Percentiles rank a stretch among this genome's conserved stretches.
Evolutionary conservation across 2,888 invertebrate genomes (phyloP).

Genomic region (Hesperia comma): DNA sequence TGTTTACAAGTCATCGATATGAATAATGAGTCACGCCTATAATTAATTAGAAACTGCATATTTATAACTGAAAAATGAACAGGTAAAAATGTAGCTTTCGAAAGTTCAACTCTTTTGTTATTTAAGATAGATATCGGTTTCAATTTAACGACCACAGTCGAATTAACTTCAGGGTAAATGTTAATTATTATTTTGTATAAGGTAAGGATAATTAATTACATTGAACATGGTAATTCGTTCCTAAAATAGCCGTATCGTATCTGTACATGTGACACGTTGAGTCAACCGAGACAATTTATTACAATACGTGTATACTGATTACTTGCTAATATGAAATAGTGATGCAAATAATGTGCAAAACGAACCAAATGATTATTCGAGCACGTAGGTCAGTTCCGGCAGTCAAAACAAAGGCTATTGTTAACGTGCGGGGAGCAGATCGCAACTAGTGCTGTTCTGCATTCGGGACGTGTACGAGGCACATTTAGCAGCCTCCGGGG

Average conservation of each 20-base stretch:
- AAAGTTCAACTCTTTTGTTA: not conserved
- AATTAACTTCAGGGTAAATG: not conserved
- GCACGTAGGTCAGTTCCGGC: constrained; percentile 66
- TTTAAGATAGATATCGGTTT: not conserved
- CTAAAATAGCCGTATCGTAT: constrained; percentile 21
- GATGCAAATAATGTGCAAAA: constrained; percentile 50
- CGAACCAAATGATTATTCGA: constrained; percentile 60
- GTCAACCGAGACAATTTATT: constrained; percentile 24
- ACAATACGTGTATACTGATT: constrained; percentile 28
- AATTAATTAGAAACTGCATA: too few relatives aligned
- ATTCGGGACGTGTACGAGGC: constrained; percentile 78
- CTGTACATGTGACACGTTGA: constrained; percentile 14
- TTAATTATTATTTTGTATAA: not conserved
- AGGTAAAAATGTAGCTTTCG: not conserved
- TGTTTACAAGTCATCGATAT: not conserved
- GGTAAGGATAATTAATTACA: not conserved
- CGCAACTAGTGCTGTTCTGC: constrained; percentile 70
- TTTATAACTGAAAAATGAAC: not conserved
- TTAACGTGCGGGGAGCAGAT: constrained; percentile 69
- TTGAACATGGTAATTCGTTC: constrained; percentile 2
- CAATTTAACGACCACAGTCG: not conserved
- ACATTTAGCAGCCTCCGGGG: constrained; percentile 80
- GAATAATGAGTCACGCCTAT: not conserved
- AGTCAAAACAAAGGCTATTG: constrained; percentile 80
- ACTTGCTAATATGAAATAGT: constrained; percentile 37